phyloP scores from a whole-genome alignment of 2,797 vertebrate species.

The Spinus pinus region DNA sequence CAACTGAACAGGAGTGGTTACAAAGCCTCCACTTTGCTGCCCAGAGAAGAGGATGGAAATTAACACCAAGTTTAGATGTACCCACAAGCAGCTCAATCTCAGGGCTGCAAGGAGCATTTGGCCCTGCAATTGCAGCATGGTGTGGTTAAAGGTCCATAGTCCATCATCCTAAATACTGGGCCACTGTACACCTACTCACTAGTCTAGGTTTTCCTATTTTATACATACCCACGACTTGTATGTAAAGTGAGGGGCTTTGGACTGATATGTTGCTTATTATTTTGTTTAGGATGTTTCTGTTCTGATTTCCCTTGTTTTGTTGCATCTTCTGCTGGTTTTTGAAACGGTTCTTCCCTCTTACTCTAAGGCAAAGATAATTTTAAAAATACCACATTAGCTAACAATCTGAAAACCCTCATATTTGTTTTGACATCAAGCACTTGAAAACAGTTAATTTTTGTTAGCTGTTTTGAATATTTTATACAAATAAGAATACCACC shows the following conservation, averaged over 20 bases:
- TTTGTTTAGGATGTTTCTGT: constrained; percentile 69
- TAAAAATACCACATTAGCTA: constrained; percentile 57
- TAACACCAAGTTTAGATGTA: neutral
- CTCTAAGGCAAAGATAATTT: constrained; percentile 72
- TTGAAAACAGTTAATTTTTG: neutral
- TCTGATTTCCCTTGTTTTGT: constrained; percentile 69
- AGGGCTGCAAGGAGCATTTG: neutral
- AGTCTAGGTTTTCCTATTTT: constrained; percentile 26
- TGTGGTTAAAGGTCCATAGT: neutral
- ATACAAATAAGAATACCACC: neutral
- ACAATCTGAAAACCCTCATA: neutral
- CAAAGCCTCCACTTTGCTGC: neutral
- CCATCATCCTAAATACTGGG: neutral
- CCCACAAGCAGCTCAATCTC: neutral
- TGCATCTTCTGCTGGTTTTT: constrained; percentile 57
- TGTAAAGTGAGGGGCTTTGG: constrained; percentile 66
- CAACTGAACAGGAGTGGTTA: neutral
- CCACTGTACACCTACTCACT: neutral
- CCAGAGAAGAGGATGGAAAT: neutral
- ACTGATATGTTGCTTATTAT: constrained; percentile 65
- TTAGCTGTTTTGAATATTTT: neutral
- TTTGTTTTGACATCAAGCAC: neutral
- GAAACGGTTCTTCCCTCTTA: constrained; percentile 72
- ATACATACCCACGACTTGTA: constrained; percentile 75
- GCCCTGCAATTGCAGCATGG: neutral